Base-by-base conservation (phyloP, 2,888 invertebrate species). In the Entomobrya multifasciata region DNA sequence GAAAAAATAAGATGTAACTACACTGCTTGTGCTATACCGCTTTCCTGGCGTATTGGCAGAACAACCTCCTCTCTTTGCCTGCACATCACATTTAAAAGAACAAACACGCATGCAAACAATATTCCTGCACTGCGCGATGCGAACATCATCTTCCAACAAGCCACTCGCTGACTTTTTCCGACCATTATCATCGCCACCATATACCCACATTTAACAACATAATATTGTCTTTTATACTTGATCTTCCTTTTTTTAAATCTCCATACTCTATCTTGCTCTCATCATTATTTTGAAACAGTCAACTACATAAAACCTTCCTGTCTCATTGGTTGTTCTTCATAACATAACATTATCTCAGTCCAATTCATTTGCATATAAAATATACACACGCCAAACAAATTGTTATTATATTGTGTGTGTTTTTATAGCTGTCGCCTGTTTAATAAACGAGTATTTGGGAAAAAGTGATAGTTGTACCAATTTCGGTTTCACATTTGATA, bases 231-330 rank as follows among this genome's bases (percentile, higher is more conserved):
- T n/a, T 49, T 13, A 65, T 65, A 65, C 17, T 4, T 17, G 13
- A 15, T 44, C 15, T 15, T 11, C 44, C 13, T 55, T 57, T 49
- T 76, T 49, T 60, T 36, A 41, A 44, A 72, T 62, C 72, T 62
- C 78, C 70, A 30, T 55, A 36, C 72, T 41, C 79, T 74, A 60
- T 85, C 85, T 25, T 36, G 36, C 60, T 57, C 55, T 60, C 70
- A 60, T 86, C 86, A 74, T 72, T 78, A 85, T 67, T 74, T 44
- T 52, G 44, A 78, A 85, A 79, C 72, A 80, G 62, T 80, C 86
- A 80, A 80, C 86, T 80, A 41, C 76, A 86, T 62, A 80, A 70
- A 70, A 22, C 76, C 79, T 65, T 78, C 78, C 78, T 55, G 57
- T 57, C 30, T 77, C 77, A 67, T 55, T 78, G 47, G 41, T 17